These are phyloP conservation scores for Nowickia ferox DNA, from an alignment of 2,888 invertebrate genomes.

Conservation along the genomic window DNA sequence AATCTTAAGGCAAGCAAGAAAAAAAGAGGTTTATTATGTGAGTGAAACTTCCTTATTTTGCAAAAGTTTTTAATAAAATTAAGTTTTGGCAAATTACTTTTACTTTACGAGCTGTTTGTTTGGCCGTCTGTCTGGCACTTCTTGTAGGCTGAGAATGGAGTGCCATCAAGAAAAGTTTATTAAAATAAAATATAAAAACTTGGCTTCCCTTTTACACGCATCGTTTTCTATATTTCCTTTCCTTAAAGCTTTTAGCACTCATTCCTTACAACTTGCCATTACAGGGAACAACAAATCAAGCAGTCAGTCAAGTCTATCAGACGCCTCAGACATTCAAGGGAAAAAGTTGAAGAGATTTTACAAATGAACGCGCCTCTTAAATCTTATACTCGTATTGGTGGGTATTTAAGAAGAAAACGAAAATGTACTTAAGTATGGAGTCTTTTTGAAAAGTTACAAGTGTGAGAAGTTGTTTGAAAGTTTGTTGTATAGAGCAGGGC, in stretches of 20 bases:
- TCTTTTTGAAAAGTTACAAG: background rate
- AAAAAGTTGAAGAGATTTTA: constrained; percentile 8
- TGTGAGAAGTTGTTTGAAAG: constrained; percentile 29
- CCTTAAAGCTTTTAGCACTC: background rate
- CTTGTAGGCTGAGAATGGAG: constrained; percentile 29
- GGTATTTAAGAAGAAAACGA: too few species aligned
- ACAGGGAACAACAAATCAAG: constrained; percentile 14
- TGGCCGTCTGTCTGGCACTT: background rate
- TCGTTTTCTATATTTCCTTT: constrained; percentile 7
- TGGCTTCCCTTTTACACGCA: constrained; percentile 21
- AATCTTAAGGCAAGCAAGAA: constrained; percentile 2
- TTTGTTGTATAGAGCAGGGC: background rate
- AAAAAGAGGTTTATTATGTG: background rate
- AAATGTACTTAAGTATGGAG: constrained; percentile 1
- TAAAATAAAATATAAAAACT: constrained; percentile 47
- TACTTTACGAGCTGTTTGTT: constrained; percentile 46
- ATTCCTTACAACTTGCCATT: background rate
- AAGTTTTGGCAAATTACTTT: constrained; percentile 66
- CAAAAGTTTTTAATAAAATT: constrained; percentile 67
- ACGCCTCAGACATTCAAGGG: constrained; percentile 8
- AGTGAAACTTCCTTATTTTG: constrained; percentile 48
- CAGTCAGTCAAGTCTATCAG: constrained; percentile 14
- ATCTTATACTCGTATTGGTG: too few species aligned
- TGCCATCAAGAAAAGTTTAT: constrained; percentile 41
- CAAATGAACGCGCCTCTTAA: constrained; percentile 27